A percentile compares a stretch with the other conserved stretches of the same genome.
These are phyloP conservation scores for Brachionus manjavacas DNA, from an alignment of 1,140 invertebrate species.

Conservation along the genomic window DNA sequence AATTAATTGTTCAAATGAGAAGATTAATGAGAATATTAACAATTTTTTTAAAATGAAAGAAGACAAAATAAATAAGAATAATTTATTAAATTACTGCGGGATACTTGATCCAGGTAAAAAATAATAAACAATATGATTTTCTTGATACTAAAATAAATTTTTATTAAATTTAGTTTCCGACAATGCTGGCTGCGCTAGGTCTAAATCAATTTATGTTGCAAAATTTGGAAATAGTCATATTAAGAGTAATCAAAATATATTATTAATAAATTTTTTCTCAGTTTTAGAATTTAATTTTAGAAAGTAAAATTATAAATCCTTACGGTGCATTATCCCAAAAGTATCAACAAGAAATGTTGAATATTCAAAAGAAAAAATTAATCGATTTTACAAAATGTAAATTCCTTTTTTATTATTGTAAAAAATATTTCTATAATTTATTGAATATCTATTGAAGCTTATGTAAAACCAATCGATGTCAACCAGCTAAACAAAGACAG, in stretches of 20 bases:
- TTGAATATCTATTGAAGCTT: neutral
- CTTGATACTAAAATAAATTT: neutral
- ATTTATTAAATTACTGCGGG: slow-evolving; percentile 35
- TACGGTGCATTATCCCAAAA: slow-evolving; percentile 32
- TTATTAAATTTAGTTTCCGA: neutral
- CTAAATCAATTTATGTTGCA: slow-evolving; percentile 33
- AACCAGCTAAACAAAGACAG: neutral
- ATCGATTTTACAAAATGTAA: slow-evolving; percentile 26
- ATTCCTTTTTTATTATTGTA: neutral
- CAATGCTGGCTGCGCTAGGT: neutral
- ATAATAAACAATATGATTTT: neutral
- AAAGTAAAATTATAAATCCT: slow-evolving; percentile 26
- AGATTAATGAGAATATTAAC: neutral
- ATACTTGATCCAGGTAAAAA: slow-evolving; percentile 11
- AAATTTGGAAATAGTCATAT: slow-evolving; percentile 41
- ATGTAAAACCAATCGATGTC: neutral
- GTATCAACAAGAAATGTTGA: slow-evolving; percentile 35
- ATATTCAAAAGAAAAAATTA: slow-evolving; percentile 28
- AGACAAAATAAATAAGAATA: neutral
- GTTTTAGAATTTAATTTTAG: neutral
- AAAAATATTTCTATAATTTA: neutral
- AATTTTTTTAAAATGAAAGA: neutral
- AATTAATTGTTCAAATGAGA: neutral
- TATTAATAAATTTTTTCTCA: neutral
- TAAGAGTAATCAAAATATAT: neutral